These are phyloP conservation scores for Patiria pectinifera DNA, from an alignment of 53 echinoderm and acorn worm genomes.

Conservation along the genomic window DNA sequence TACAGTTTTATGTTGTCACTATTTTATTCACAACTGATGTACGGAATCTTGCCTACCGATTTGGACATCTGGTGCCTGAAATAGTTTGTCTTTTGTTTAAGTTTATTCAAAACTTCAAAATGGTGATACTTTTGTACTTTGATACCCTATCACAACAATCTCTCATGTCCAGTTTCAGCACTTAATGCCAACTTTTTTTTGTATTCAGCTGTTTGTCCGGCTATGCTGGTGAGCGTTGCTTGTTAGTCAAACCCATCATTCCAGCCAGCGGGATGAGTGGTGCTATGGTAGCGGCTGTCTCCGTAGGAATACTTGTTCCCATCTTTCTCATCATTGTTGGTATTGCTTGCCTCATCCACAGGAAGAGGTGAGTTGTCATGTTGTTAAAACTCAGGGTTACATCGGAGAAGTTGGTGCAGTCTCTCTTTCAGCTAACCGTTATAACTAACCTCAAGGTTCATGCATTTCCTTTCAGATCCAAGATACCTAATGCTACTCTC, in stretches of 20 bases:
- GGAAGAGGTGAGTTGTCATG: conserved; percentile 67
- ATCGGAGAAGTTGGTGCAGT: neutral
- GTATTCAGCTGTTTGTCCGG: conserved; percentile 46
- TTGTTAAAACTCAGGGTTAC: no score
- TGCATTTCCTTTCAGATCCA: conserved; percentile 21
- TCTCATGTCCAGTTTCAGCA: neutral
- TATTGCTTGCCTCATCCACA: conserved; percentile 59
- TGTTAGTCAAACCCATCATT: conserved; percentile 46
- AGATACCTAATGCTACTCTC: conserved; percentile 22
- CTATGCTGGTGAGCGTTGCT: conserved; percentile 59
- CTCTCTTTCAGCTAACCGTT: neutral
- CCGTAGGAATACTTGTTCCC: conserved; percentile 72
- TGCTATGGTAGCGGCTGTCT: conserved; percentile 67
- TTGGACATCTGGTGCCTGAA: no score
- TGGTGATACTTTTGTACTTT: no score
- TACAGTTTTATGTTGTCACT: no score
- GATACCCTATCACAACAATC: no score
- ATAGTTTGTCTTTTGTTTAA: no score
- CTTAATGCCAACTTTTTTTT: neutral
- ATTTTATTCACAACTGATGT: no score
- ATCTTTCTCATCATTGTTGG: conserved; percentile 62
- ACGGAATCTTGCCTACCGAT: no score
- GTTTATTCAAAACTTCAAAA: no score
- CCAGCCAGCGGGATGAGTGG: conserved; percentile 51
- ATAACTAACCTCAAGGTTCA: no score